Percentiles rank a stretch among this genome's conserved stretches.
These are phyloP conservation scores for Paramisgurnus dabryanus DNA, from an alignment of 2,113 vertebrate genomes.

Conservation along the genomic window DNA sequence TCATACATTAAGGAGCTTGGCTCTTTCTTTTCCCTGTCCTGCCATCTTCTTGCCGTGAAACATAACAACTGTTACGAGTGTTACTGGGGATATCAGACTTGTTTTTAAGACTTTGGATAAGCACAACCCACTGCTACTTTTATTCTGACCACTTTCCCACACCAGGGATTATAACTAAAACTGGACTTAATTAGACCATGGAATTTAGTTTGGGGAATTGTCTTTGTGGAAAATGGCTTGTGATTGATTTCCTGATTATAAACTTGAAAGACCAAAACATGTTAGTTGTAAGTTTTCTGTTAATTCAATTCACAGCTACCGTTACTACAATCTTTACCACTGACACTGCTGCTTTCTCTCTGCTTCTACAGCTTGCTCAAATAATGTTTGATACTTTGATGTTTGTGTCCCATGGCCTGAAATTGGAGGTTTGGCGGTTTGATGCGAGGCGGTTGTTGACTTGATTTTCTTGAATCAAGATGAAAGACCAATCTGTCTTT, in stretches of 20 bases:
- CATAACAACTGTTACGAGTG: neutral
- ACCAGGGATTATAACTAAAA: neutral
- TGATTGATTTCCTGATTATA: neutral
- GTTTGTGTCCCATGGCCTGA: slow-evolving; percentile 1
- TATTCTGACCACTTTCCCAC: neutral
- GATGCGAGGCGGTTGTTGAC: slow-evolving; percentile 28
- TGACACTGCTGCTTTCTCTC: neutral
- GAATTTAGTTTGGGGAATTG: neutral
- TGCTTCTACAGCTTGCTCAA: slow-evolving; percentile 30
- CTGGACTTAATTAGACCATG: neutral
- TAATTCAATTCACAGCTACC: neutral
- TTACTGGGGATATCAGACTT: neutral
- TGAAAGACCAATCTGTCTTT: slow-evolving; percentile 49
- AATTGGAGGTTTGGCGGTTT: slow-evolving; percentile 29
- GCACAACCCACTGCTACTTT: neutral
- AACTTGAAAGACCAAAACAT: neutral
- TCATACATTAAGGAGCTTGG: slow-evolving; percentile 38
- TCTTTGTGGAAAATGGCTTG: neutral
- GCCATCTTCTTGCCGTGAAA: neutral
- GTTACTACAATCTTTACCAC: neutral
- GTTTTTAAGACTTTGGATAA: neutral
- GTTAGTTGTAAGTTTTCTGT: neutral
- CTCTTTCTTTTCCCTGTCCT: slow-evolving; percentile 24
- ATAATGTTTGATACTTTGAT: slow-evolving; percentile 37
- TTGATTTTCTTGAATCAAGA: slow-evolving; percentile 42